Evolutionary conservation across 2,888 invertebrate species (phyloP).

Genomic region (Monoplex corrugatus): DNA sequence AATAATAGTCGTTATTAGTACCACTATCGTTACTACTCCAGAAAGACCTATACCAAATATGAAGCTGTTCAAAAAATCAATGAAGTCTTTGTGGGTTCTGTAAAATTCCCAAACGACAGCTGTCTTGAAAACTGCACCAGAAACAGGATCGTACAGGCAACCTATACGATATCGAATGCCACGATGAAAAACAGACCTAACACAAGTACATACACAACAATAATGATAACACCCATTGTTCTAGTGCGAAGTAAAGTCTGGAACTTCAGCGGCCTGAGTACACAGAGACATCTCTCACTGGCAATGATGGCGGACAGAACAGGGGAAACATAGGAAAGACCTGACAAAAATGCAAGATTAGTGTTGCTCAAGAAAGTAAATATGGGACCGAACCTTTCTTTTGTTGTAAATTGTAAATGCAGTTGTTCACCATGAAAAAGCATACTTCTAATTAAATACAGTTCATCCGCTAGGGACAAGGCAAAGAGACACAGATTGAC

Average conservation of each 20-base stretch:
- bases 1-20: neutral
- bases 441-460: neutral
- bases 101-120: neutral
- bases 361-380: neutral
- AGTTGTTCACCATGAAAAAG: neutral
- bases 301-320: slow-evolving; percentile 31
- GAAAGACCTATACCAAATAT: neutral
- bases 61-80: neutral
- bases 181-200: neutral
- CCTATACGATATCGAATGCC: neutral
- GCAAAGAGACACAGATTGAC: slow-evolving; percentile 33
- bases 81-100: neutral
- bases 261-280: slow-evolving; percentile 10
- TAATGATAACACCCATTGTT: slow-evolving; percentile 19
- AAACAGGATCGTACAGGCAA: neutral
- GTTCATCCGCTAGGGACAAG: neutral
- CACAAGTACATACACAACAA: neutral
- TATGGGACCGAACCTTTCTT: neutral
- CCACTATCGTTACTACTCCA: neutral
- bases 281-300: slow-evolving; percentile 30
- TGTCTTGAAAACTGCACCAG: neutral
- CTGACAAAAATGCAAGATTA: neutral
- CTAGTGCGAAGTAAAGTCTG: slow-evolving; percentile 1
- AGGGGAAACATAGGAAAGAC: neutral
- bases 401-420: neutral